Evolutionary conservation across 2,113 vertebrate genomes (phyloP).

Genomic region (Protobothrops mucrosquamatus): DNA sequence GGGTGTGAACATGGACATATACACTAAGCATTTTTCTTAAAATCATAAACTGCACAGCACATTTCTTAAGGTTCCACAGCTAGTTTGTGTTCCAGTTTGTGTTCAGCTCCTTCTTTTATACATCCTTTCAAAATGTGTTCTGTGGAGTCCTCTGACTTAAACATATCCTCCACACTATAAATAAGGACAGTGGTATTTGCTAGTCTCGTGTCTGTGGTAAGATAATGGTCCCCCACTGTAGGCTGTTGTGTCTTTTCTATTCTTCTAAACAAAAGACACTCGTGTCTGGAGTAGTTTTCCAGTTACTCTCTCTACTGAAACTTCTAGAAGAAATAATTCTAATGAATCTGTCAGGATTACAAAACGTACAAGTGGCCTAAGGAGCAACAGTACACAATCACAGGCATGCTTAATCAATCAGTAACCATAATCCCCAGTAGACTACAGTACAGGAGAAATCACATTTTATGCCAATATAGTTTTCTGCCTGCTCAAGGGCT

Average conservation of each 20-base stretch:
- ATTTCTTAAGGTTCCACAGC: not conserved
- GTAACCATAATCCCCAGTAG: not conserved
- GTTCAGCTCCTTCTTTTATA: too few relatives aligned
- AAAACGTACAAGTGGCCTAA: not conserved
- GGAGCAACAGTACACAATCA: not conserved
- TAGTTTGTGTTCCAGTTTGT: too few relatives aligned
- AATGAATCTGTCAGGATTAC: not conserved
- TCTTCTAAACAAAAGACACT: not conserved
- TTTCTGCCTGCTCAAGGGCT: not conserved
- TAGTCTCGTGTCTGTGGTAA: not conserved
- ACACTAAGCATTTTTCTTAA: not conserved
- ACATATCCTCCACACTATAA: not conserved
- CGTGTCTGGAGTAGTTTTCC: not conserved
- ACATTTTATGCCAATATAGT: not conserved
- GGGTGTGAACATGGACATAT: not conserved
- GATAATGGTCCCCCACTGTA: not conserved
- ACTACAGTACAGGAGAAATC: not conserved
- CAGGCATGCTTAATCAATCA: not conserved
- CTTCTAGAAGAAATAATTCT: not conserved
- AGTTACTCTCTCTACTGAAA: not conserved
- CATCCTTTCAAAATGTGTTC: too few relatives aligned
- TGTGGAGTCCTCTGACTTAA: not conserved
- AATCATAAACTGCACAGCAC: not conserved
- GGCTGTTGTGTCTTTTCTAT: not conserved
- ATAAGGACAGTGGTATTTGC: not conserved